Evolutionary conservation across 2,113 vertebrate species (phyloP).

Genomic region (Loxodonta africana): DNA sequence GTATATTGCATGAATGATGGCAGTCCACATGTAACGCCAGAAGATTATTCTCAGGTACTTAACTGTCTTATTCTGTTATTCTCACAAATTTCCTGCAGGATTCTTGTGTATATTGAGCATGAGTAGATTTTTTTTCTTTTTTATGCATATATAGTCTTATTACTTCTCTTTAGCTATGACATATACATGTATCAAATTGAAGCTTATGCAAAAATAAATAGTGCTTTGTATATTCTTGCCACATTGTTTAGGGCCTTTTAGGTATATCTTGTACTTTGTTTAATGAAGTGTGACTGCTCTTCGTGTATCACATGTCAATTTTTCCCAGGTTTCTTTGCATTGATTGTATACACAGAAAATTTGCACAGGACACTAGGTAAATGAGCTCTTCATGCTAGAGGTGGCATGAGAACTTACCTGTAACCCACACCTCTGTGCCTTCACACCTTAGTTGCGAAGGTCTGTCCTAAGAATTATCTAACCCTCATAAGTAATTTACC

Average conservation of each 20-base stretch:
- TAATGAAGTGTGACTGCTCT: neutral
- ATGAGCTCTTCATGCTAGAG: neutral
- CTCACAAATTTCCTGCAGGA: neutral
- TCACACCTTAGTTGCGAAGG: neutral
- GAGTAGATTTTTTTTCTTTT: neutral
- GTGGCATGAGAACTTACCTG: neutral
- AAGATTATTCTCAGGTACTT: constrained; percentile 94
- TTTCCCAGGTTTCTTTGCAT: neutral
- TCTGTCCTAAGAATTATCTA: neutral
- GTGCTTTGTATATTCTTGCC: neutral
- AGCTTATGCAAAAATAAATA: neutral
- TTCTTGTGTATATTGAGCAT: neutral
- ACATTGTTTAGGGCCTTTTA: constrained; percentile 12
- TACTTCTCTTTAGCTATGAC: constrained; percentile 22
- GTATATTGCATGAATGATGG: constrained; percentile 92
- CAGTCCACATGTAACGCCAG: constrained; percentile 91
- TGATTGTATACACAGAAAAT: neutral
- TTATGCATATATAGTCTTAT: neutral
- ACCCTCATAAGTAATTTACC: neutral
- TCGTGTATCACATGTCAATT: neutral
- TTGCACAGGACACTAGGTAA: neutral
- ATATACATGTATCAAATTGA: neutral
- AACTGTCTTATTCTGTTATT: neutral
- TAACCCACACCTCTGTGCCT: neutral
- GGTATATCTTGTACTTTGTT: neutral